Base-by-base conservation (phyloP, 2,888 invertebrate genomes). In the Acleris sparsana region DNA sequence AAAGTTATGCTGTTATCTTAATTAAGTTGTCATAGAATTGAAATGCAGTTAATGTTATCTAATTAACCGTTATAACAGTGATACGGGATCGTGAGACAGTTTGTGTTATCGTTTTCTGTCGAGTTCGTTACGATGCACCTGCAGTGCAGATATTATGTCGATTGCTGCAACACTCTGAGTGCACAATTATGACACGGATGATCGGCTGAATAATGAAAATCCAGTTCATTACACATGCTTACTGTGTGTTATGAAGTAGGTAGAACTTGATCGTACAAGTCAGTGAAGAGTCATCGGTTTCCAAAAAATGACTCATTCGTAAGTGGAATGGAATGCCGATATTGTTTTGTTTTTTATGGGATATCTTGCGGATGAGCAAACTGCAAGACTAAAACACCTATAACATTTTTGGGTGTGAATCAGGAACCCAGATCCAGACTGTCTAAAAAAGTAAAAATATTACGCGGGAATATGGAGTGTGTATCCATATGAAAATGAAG, bases 281-380 rank as follows among this genome's bases (percentile, higher is more conserved):
- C 70, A 70, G 75, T 78, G 75, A 80, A 72, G 79, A 88, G 78
- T 82, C 84, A 77, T 77, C 80, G 73, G 75, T 75, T 75, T 74
- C 85, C 81, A 74, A 87, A 39, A 90, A 90, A 89, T 92, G 92
- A 92, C 78, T 92, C 92, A 92, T 89, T 79, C 78, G 76, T 83
- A 80, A 83, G 79, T 82, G 80, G 80, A 79, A 81, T 82, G 79
- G 80, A 79, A 81, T 82, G 79, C 79, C 78, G 80, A 79, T 83
- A 85, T 86, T 90, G 89, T 89, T 90, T 90, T 89, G 87, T 88
- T 90, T 88, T 83, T 89, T 88, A 83, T 83, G 77, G 76, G 85
- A 88, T 89, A 79, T 83, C 84, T 72, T 74, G 78, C 62, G 76
- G 85, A 85, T 92, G 90, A 90, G 79, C 87, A 84, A 86, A 82